Conservation (phyloP, 2,113 vertebrate species). For the Smithornis capensis region DNA sequence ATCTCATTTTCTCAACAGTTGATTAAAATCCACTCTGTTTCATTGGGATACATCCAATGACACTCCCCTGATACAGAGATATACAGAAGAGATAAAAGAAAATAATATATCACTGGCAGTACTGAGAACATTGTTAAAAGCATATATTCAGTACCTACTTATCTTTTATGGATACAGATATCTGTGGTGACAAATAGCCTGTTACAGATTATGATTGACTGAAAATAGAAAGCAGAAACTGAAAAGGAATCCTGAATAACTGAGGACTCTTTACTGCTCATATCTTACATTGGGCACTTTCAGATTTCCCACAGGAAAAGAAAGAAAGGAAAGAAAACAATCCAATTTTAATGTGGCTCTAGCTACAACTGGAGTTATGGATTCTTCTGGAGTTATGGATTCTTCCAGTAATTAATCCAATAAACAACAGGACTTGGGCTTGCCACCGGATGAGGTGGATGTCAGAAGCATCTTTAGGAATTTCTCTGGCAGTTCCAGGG, state of each 20-base stretch:
- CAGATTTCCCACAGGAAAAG: background rate
- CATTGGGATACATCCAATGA: constrained; percentile 15
- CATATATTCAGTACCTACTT: constrained; percentile 15
- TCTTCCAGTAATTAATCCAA: background rate
- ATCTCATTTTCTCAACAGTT: constrained; percentile 56
- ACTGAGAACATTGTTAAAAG: background rate
- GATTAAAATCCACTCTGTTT: constrained; percentile 60
- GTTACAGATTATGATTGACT: constrained; percentile 20
- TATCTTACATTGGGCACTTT: background rate
- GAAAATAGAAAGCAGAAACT: constrained; percentile 6
- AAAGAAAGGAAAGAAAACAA: background rate
- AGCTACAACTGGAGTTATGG: background rate
- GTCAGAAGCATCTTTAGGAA: background rate
- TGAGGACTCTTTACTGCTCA: background rate
- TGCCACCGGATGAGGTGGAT: background rate
- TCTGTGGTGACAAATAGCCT: constrained; percentile 24
- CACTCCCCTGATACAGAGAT: constrained; percentile 37
- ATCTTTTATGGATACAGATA: constrained; percentile 36
- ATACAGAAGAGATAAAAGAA: constrained; percentile 45
- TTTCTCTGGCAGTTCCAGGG: background rate
- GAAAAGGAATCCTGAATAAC: constrained; percentile 4
- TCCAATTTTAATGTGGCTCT: background rate
- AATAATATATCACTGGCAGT: constrained; percentile 27
- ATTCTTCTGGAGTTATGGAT: background rate
- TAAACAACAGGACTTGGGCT: fast-evolving